These are phyloP conservation scores for Celastrina argiolus DNA, from an alignment of 2,888 invertebrate genomes.

Conservation along the genomic window DNA sequence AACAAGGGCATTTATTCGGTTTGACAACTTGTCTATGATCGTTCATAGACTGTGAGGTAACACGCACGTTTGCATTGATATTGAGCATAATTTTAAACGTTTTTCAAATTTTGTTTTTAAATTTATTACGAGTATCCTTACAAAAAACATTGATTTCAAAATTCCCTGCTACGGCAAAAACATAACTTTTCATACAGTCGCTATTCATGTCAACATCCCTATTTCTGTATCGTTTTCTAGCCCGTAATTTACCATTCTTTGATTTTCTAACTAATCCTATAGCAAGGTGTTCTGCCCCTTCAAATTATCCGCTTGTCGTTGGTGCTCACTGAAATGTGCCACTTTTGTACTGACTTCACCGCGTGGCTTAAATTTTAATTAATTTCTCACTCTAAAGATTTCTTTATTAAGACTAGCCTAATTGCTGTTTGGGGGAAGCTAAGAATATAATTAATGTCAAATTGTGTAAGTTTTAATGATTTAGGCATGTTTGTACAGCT, in stretches of 20 bases:
- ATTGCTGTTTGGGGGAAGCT: conserved; percentile 48
- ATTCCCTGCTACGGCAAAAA: too few relatives aligned
- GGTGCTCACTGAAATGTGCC: conserved; percentile 69
- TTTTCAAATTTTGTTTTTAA: too few relatives aligned
- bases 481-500: conserved; percentile 26
- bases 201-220: too few relatives aligned
- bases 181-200: too few relatives aligned
- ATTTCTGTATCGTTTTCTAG: background rate
- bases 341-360: conserved; percentile 58
- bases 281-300: conserved; percentile 39
- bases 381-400: conserved; percentile 70
- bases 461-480: conserved; percentile 39
- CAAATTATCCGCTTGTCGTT: conserved; percentile 70
- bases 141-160: too few relatives aligned
- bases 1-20: too few relatives aligned
- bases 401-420: conserved; percentile 62
- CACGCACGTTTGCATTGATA: too few relatives aligned
- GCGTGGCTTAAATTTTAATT: conserved; percentile 70
- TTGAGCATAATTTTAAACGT: too few relatives aligned
- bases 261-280: background rate
- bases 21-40: too few relatives aligned
- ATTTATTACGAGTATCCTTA: too few relatives aligned
- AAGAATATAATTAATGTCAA: conserved; percentile 55
- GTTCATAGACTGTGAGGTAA: too few relatives aligned
- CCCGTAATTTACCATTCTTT: background rate